These are phyloP conservation scores for Dendrolimus houi DNA, from an alignment of 2,888 invertebrate species.

Conservation along the genomic window DNA sequence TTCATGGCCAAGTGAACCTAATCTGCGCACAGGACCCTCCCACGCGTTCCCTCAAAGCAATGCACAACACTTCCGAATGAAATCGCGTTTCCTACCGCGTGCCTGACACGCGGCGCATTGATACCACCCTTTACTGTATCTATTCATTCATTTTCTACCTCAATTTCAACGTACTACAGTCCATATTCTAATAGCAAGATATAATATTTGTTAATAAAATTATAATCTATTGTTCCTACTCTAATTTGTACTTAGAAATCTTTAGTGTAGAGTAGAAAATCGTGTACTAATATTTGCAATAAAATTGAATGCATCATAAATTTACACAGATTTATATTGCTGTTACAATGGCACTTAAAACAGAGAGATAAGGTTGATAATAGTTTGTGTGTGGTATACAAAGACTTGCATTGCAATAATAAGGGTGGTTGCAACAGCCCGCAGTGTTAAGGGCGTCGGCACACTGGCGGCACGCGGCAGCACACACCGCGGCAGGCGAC, in stretches of 20 bases:
- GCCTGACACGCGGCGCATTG: slow-evolving; percentile 59
- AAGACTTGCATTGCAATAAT: slow-evolving; percentile 10
- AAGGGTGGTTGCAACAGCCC: slow-evolving; percentile 28
- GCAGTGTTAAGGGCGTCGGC: slow-evolving; percentile 31
- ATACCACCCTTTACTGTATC: background rate
- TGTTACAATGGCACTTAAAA: slow-evolving; percentile 7
- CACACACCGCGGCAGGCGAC: slow-evolving; percentile 63
- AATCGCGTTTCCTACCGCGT: slow-evolving; percentile 64
- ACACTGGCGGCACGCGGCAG: slow-evolving; percentile 65
- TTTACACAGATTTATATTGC: slow-evolving; percentile 3
- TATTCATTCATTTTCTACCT: background rate
- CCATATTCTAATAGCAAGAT: background rate
- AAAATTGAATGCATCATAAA: slow-evolving; percentile 3
- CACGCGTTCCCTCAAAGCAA: slow-evolving; percentile 24
- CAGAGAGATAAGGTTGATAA: slow-evolving; percentile 14
- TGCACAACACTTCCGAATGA: slow-evolving; percentile 50
- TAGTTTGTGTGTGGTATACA: slow-evolving; percentile 5
- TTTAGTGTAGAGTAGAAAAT: slow-evolving; percentile 14
- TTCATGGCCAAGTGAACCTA: slow-evolving; percentile 7
- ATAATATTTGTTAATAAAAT: background rate
- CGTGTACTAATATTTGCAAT: slow-evolving; percentile 8
- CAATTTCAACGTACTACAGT: background rate
- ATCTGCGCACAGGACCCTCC: slow-evolving; percentile 25
- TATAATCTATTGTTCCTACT: background rate
- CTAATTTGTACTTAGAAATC: slow-evolving; percentile 10